phyloP scores from a whole-genome alignment of 1,140 invertebrate genomes.

The Holcopasites calliopsidis region DNA sequence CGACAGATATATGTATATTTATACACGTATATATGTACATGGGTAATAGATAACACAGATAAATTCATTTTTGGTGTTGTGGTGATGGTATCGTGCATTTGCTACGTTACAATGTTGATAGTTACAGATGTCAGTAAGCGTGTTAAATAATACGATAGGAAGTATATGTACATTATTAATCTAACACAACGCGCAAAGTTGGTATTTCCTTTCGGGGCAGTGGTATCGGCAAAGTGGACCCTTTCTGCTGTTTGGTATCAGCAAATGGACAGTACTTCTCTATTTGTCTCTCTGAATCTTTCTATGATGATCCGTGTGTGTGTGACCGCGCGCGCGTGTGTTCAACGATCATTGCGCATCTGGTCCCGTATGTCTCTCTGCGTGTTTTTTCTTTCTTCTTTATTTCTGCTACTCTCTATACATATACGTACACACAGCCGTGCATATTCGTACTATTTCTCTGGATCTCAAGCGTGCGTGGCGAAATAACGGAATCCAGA shows the following conservation, averaged over 20 bases:
- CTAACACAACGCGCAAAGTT: slow-evolving; percentile 50
- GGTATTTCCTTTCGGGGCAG: slow-evolving; percentile 50
- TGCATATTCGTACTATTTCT: background rate
- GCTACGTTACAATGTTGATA: slow-evolving; percentile 75
- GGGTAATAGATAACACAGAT: slow-evolving; percentile 47
- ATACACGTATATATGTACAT: slow-evolving; percentile 39
- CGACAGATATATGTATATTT: no score
- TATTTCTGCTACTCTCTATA: background rate
- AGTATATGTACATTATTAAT: background rate
- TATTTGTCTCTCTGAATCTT: slow-evolving; percentile 33
- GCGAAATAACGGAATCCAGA: slow-evolving; percentile 25
- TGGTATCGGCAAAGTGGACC: slow-evolving; percentile 60
- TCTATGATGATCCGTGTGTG: slow-evolving; percentile 17
- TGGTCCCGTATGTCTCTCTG: slow-evolving; percentile 40
- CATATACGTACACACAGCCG: slow-evolving; percentile 7
- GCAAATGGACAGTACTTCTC: slow-evolving; percentile 75
- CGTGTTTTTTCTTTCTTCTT: background rate
- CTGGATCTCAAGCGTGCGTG: slow-evolving; percentile 37
- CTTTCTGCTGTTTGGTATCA: slow-evolving; percentile 66
- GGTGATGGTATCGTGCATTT: slow-evolving; percentile 80
- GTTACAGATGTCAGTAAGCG: slow-evolving; percentile 56
- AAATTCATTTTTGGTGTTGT: slow-evolving; percentile 75
- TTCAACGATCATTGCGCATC: slow-evolving; percentile 66
- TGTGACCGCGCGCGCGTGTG: slow-evolving; percentile 70
- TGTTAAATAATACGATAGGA: slow-evolving; percentile 33